These are phyloP conservation scores for Polypterus senegalus DNA, from an alignment of 2,113 vertebrate genomes.

Conservation along the genomic window DNA sequence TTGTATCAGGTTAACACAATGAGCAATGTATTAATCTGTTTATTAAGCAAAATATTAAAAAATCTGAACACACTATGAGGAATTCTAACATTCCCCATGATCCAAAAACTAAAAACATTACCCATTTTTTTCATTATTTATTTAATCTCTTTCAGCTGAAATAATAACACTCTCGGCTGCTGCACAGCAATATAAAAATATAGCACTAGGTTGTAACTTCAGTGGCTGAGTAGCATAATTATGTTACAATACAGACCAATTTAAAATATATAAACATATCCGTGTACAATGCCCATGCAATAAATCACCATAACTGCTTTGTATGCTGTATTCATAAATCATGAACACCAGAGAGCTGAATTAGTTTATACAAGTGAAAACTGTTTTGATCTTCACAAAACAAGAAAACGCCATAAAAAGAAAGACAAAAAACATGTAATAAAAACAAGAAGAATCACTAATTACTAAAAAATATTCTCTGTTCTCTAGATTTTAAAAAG, in stretches of 20 bases:
- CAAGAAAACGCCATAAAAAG: too few species aligned
- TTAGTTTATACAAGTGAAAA: too few species aligned
- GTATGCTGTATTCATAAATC: constrained; percentile 25
- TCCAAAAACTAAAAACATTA: background rate
- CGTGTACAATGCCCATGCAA: constrained; percentile 19
- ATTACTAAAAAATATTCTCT: too few species aligned
- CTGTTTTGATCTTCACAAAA: too few species aligned
- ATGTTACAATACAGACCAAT: constrained; percentile 13
- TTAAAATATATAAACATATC: constrained; percentile 17
- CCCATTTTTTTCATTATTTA: background rate
- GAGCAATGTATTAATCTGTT: too few species aligned
- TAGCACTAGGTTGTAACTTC: constrained; percentile 5
- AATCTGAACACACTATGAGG: too few species aligned
- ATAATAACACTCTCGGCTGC: background rate
- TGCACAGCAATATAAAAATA: constrained; percentile 1
- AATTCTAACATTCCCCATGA: too few species aligned
- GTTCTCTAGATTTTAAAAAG: too few species aligned
- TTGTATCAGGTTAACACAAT: too few species aligned
- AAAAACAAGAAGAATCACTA: too few species aligned
- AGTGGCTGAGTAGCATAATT: constrained; percentile 14
- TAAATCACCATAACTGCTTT: constrained; percentile 25
- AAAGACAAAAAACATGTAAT: too few species aligned
- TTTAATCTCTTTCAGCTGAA: constrained; percentile 11
- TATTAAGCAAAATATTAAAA: too few species aligned
- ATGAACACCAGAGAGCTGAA: constrained; percentile 12